Evolutionary conservation across 2,888 invertebrate species (phyloP), one percentile per base, ranked within the genome.

Genomic region (Leptura quadrifasciata): DNA sequence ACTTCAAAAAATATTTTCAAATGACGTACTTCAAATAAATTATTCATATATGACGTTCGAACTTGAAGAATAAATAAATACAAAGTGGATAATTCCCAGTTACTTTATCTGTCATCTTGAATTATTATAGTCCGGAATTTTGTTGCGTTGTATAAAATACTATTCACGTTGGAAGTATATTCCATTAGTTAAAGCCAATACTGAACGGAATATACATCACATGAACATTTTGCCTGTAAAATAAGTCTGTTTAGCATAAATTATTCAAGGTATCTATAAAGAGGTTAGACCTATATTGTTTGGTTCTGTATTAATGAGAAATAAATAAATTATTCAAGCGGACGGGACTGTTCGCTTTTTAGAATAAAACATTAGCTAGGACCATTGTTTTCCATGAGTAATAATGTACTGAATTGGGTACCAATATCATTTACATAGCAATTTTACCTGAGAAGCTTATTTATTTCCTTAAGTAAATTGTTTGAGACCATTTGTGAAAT

Each of bases 211-310:
- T 15, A 47, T 15, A 47, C 15, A 47, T n/a, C 47, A 47, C n/a
- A 47, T 3, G n/a, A 24, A 58, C 58, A 8, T 58, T 27, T 27
- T 58, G 24, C 24, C 24, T 58, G n/a, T 58, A 27, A 58, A 24
- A 58, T 58, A 24, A 9, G 47, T 18, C 61, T 61, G n/a, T 61
- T 61, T 61, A 17, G 18, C n/a, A 61, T 61, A 61, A n/a, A 58
- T 58, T 58, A 61, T 31, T 31, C 61, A 61, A 9, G n/a, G 10
- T 27, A 61, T 35, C 24, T 47, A 6, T 47, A 12, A 52, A 54
- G 24, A 54, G 67, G 67, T 67, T 52, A 67, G 24, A 52, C 67
- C 67, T 67, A 39, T 67, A 67, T 67, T 67, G 67, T 67, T 67
- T 54, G 15, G 27, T 17, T 10, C 24, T n/a, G 67, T 52, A 67